Evolutionary conservation across 2,113 vertebrate species (phyloP), one percentile per base, ranked within the genome.

Genomic region (Cyanoderma ruficeps): DNA sequence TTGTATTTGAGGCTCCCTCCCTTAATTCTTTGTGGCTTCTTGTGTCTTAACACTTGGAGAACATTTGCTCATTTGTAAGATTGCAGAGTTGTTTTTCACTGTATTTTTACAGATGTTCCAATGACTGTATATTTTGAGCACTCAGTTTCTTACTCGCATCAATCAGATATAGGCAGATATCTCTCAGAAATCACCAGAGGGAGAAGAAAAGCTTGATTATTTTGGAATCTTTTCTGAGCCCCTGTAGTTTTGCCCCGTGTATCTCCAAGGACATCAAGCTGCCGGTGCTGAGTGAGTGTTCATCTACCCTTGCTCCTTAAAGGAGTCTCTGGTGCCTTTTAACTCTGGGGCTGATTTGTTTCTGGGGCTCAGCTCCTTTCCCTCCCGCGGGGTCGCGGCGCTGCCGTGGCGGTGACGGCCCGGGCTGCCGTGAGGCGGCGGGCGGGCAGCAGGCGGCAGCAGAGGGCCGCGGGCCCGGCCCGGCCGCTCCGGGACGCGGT

Each of bases 81-180:
- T 13, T 30, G 25, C 25, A 71, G 71, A 84, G 44, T 61, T 91
- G 77, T 20, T 72, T 84, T 53, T 91, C 87, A 68, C 52, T 94
- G 87, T 96, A 74, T 92, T 94, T 97, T 95, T 89, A 93, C 65
- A 88, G 78, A 61, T 84, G 94, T 93, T 85, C 13, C 59, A 27
- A 35, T 55, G 56, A 72, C 42, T 83, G 4, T 61, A 41, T 74
- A 91, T 96, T 80, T n/a, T 49, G 52, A 96, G 89, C 89, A 78
- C 46, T 64, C n/a, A 9, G 33, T 53, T 90, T 65, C 37, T 90
- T 30, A 83, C 56, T 87, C 16, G 2, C 10, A 46, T n/a, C 52
- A 78, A 42, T 27, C 44, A 61, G 37, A 83, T 19, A n/a, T 4
- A 31, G 52, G 31, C 70, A 69, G 13, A 44, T 83, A 21, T 61